Conservation (phyloP, 2,888 invertebrate genomes). For the Brassicogethes aeneus region DNA sequence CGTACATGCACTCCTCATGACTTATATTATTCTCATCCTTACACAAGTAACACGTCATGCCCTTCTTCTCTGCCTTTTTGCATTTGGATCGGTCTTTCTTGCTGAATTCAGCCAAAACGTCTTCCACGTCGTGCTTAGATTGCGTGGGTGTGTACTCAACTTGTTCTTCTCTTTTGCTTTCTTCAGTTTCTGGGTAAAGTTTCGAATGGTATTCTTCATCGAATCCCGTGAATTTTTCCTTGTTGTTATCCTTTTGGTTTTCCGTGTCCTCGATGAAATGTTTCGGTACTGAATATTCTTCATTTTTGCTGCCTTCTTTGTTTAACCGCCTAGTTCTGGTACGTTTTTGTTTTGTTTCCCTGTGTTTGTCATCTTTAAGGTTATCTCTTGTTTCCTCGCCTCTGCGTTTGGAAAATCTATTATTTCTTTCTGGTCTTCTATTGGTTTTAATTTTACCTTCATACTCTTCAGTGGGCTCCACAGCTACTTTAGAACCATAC, state of each 20-base stretch:
- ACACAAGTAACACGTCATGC: constrained; percentile 71
- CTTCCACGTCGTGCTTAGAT: constrained; percentile 56
- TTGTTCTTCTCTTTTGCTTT: constrained; percentile 34
- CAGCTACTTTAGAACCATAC: constrained; percentile 7
- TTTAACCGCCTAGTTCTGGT: background rate
- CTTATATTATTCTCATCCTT: constrained; percentile 58
- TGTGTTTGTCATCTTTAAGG: constrained; percentile 7
- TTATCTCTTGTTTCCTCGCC: constrained; percentile 8
- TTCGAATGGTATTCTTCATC: constrained; percentile 42
- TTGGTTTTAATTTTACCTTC: constrained; percentile 11
- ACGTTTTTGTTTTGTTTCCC: constrained; percentile 2
- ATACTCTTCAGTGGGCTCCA: constrained; percentile 16
- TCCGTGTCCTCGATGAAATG: constrained; percentile 10
- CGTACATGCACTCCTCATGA: constrained; percentile 72
- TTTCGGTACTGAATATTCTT: background rate
- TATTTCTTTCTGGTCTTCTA: constrained; percentile 9
- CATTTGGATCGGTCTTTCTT: constrained; percentile 64
- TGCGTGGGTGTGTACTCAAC: constrained; percentile 18
- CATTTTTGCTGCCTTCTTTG: constrained; percentile 2
- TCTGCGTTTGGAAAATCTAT: constrained; percentile 12
- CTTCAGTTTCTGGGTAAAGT: constrained; percentile 36
- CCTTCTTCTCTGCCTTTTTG: constrained; percentile 60
- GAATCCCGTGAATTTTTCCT: constrained; percentile 43
- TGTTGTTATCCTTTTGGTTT: constrained; percentile 21
- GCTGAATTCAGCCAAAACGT: constrained; percentile 63